These are phyloP conservation scores for Dicranocentrus wangi DNA, from an alignment of 2,888 invertebrate genomes.

Conservation along the genomic window DNA sequence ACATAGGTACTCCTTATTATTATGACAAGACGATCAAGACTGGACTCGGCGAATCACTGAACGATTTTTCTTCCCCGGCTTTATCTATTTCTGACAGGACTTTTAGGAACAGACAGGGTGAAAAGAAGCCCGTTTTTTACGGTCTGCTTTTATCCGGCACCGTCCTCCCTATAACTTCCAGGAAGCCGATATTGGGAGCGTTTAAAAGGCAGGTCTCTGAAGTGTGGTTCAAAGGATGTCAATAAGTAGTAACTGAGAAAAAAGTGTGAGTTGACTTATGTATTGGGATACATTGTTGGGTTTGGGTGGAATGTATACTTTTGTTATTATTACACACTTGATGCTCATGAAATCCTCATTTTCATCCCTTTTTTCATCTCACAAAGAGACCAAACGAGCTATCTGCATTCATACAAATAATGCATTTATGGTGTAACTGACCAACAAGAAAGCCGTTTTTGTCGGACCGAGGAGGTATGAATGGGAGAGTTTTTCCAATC, in stretches of 20 bases:
- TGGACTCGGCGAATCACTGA: conserved; percentile 61
- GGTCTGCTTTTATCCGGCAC: not conserved
- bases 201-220: no score
- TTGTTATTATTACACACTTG: conserved; percentile 60
- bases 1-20: conserved; percentile 65
- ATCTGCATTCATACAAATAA: conserved; percentile 61
- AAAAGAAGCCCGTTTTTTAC: conserved; percentile 20
- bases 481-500: conserved; percentile 39
- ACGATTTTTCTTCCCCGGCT: conserved; percentile 73
- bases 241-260: conserved; percentile 27
- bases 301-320: no score
- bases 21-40: conserved; percentile 71
- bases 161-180: conserved; percentile 8
- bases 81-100: conserved; percentile 73
- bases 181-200: not conserved
- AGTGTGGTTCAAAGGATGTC: not conserved
- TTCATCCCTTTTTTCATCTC: conserved; percentile 31
- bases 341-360: conserved; percentile 62
- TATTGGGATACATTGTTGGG: conserved; percentile 30
- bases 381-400: conserved; percentile 21
- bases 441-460: conserved; percentile 32
- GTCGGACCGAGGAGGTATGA: conserved; percentile 33
- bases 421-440: conserved; percentile 61
- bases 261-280: conserved; percentile 23
- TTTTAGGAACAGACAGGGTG: conserved; percentile 53